These are phyloP conservation scores for Trachelipus rathkii DNA, from an alignment of 1,140 invertebrate species.

Conservation along the genomic window DNA sequence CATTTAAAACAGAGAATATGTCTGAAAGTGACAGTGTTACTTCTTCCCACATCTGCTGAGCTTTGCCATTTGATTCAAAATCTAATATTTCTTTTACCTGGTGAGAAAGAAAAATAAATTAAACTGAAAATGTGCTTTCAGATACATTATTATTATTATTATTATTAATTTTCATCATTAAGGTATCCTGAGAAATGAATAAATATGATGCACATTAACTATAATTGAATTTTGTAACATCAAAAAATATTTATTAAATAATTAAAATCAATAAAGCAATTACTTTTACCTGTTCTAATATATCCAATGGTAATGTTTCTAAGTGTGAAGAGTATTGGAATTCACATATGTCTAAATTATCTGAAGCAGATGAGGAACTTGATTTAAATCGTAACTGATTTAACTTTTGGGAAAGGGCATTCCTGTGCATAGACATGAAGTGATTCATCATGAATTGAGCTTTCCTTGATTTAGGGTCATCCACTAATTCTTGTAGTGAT, in stretches of 20 bases:
- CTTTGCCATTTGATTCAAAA: constrained; percentile 28
- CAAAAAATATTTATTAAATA: neutral
- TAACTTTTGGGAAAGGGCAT: constrained; percentile 35
- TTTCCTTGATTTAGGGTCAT: constrained; percentile 41
- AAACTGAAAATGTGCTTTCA: too few relatives aligned
- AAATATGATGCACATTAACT: too few relatives aligned
- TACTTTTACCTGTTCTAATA: constrained; percentile 32
- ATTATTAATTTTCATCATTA: too few relatives aligned
- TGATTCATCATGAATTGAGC: constrained; percentile 46
- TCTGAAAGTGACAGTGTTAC: constrained; percentile 33
- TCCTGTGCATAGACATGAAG: constrained; percentile 41
- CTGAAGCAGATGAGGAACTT: constrained; percentile 2
- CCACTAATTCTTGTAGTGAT: constrained; percentile 41
- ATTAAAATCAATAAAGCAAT: neutral
- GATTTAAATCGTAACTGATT: constrained; percentile 34
- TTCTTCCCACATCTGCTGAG: constrained; percentile 30
- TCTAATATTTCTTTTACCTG: constrained; percentile 29
- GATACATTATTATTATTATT: too few relatives aligned
- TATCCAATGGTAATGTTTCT: constrained; percentile 32
- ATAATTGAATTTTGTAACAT: too few relatives aligned
- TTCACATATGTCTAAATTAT: constrained; percentile 29
- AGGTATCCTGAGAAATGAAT: too few relatives aligned
- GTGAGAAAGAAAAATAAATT: neutral
- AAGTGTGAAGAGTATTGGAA: constrained; percentile 27
- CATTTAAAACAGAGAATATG: constrained; percentile 27